Conservation (phyloP, 2,113 vertebrate species). For the Eptatretus burgeri region DNA sequence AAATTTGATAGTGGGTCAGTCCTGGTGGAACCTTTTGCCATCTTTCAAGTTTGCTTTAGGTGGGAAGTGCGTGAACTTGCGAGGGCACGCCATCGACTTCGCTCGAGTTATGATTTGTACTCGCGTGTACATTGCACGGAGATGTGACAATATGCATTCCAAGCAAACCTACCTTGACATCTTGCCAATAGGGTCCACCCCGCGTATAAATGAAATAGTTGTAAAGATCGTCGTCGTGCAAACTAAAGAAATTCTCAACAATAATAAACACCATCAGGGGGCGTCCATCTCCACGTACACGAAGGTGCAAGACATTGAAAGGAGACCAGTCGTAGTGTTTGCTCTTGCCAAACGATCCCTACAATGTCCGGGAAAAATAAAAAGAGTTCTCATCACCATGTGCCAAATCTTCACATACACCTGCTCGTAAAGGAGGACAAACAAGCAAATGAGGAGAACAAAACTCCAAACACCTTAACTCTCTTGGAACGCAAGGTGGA, state of each 20-base stretch:
- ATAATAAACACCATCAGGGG: neutral
- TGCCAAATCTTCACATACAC: neutral
- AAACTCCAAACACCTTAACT: too few relatives aligned
- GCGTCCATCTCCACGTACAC: neutral
- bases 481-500: neutral
- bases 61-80: too few relatives aligned
- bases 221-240: neutral
- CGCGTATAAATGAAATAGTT: neutral
- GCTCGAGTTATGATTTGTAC: too few relatives aligned
- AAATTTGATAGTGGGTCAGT: too few relatives aligned
- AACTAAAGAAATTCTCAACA: neutral
- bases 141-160: neutral
- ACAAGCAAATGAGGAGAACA: too few relatives aligned
- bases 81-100: too few relatives aligned
- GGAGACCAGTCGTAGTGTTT: conserved; percentile 4
- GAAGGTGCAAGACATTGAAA: neutral
- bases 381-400: too few relatives aligned
- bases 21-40: too few relatives aligned
- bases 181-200: conserved; percentile 1
- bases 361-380: too few relatives aligned
- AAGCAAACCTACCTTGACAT: neutral
- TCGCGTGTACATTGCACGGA: too few relatives aligned
- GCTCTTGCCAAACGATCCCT: neutral
- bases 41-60: too few relatives aligned
- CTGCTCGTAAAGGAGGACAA: neutral